phyloP scores from a whole-genome alignment of 2,113 vertebrate species.

The Ptychochromis oligacanthus region DNA sequence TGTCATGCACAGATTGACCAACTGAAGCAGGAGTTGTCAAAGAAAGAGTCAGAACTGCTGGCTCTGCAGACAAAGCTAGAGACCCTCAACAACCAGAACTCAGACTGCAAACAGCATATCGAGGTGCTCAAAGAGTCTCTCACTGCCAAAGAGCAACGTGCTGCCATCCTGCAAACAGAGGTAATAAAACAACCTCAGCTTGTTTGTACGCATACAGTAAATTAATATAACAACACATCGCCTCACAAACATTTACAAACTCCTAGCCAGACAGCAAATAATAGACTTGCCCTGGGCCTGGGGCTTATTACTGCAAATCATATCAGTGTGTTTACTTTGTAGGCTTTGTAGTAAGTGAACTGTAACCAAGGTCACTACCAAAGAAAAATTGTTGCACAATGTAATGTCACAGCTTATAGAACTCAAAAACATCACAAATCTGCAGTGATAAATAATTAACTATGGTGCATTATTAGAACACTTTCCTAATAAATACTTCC shows the following conservation, averaged over 20 bases:
- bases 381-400: slow-evolving; percentile 12
- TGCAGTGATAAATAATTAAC: neutral
- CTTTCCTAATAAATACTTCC: neutral
- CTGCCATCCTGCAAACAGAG: slow-evolving; percentile 99
- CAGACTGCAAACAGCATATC: slow-evolving; percentile 99
- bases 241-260: slow-evolving; percentile 12
- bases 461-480: neutral
- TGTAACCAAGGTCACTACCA: neutral
- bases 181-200: slow-evolving; percentile 68
- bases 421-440: slow-evolving; percentile 1
- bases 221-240: slow-evolving; percentile 2
- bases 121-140: slow-evolving; percentile 99
- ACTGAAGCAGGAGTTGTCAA: slow-evolving; percentile 97
- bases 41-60: slow-evolving; percentile 98
- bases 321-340: slow-evolving; percentile 34
- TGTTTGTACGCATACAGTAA: slow-evolving; percentile 9
- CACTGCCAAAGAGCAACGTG: slow-evolving; percentile 99
- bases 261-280: slow-evolving; percentile 29
- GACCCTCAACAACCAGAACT: slow-evolving; percentile 99
- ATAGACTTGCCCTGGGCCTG: neutral
- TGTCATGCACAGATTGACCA: slow-evolving; percentile 89
- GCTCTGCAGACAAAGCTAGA: slow-evolving; percentile 99
- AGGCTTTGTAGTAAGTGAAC: slow-evolving; percentile 18
- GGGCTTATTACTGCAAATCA: slow-evolving; percentile 26
- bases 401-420: slow-evolving; percentile 2